A percentile compares a stretch with the other conserved stretches of the same genome.
Conservation (phyloP, 2,888 invertebrate species). For the Lithosia quadra region DNA sequence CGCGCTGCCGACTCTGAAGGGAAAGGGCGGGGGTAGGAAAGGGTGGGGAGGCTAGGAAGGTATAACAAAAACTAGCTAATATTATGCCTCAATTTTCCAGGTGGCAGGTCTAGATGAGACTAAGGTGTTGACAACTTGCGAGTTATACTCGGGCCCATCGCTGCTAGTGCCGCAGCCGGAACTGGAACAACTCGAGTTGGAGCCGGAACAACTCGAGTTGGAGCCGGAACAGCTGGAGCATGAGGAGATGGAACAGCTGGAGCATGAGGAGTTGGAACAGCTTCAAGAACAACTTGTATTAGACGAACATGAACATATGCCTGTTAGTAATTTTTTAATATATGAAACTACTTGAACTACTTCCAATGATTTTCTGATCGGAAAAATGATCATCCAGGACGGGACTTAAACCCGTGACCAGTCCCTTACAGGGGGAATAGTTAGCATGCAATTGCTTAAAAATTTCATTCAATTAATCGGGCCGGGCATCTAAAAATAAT, state of each 20-base stretch:
- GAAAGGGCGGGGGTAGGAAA: too few relatives aligned
- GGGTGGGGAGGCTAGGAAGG: too few relatives aligned
- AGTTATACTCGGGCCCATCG: slow-evolving; percentile 62
- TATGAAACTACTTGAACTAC: background rate
- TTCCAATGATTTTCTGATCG: too few relatives aligned
- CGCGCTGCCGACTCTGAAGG: too few relatives aligned
- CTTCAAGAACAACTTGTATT: slow-evolving; percentile 36
- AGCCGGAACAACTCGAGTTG: slow-evolving; percentile 31
- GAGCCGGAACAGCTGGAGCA: slow-evolving; percentile 31
- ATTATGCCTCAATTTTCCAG: slow-evolving; percentile 32
- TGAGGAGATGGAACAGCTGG: too few relatives aligned
- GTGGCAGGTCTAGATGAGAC: slow-evolving; percentile 50
- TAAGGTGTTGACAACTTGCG: slow-evolving; percentile 56
- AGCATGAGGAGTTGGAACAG: slow-evolving; percentile 34
- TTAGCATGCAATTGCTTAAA: too few relatives aligned
- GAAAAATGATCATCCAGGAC: too few relatives aligned
- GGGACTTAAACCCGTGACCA: too few relatives aligned
- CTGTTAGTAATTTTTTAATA: slow-evolving; percentile 50
- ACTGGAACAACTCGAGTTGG: slow-evolving; percentile 36
- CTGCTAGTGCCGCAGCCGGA: slow-evolving; percentile 56
- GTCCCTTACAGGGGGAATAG: too few relatives aligned
- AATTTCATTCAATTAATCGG: too few relatives aligned
- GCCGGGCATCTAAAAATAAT: too few relatives aligned
- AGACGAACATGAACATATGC: slow-evolving; percentile 51
- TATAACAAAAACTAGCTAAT: background rate